Evolutionary conservation across 2,888 invertebrate genomes (phyloP).

Genomic region (Acleris holmiana): DNA sequence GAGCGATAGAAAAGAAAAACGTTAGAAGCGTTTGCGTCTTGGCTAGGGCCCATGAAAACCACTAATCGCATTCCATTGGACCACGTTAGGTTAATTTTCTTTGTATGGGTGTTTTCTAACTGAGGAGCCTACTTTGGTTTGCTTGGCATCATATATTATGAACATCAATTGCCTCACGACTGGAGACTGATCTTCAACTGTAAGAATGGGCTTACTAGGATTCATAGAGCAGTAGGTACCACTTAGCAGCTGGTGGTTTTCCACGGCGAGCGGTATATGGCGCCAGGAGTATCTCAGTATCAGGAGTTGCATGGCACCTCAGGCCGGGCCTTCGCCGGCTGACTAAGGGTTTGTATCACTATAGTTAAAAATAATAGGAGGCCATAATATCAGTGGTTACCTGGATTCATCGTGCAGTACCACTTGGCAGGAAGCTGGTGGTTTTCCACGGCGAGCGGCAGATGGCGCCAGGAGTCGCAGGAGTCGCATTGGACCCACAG

Average conservation of each 20-base stretch:
- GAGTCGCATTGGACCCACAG: slow-evolving; percentile 85
- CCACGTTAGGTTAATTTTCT: no score
- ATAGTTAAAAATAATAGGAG: not conserved
- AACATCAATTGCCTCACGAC: no score
- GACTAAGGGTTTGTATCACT: slow-evolving; percentile 58
- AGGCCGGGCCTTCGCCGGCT: slow-evolving; percentile 76
- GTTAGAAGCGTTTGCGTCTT: no score
- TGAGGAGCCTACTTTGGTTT: no score
- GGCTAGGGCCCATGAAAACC: no score
- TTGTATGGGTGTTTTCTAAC: no score
- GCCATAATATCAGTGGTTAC: slow-evolving; percentile 52
- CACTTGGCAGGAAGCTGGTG: slow-evolving; percentile 84
- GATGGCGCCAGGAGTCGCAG: slow-evolving; percentile 85
- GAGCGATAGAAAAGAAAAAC: no score
- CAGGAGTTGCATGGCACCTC: slow-evolving; percentile 86
- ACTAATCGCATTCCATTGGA: no score
- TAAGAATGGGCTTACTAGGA: no score
- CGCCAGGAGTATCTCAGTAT: slow-evolving; percentile 85
- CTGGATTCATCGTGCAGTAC: slow-evolving; percentile 86
- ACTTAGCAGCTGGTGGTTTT: slow-evolving; percentile 84
- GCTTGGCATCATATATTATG: no score
- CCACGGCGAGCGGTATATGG: slow-evolving; percentile 79
- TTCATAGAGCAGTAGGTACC: slow-evolving; percentile 83
- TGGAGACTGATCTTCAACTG: no score
- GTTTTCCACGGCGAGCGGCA: slow-evolving; percentile 82